Conservation (phyloP, 30 jellyfish, hydroid and myxozoan species). For the Aurelia coerulea region DNA sequence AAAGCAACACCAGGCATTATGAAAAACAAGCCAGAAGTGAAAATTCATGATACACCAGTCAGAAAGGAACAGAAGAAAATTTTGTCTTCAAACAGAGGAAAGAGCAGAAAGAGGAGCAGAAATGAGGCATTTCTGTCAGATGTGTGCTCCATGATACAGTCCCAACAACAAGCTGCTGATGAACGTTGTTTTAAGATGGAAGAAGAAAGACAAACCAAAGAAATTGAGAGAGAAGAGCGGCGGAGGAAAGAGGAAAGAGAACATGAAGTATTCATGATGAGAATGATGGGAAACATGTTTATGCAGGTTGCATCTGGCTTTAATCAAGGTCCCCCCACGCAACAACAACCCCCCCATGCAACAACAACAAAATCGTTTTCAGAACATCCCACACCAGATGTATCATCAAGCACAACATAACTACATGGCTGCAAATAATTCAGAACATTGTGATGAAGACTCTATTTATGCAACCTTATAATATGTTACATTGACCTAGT, state of each 20-base stretch:
- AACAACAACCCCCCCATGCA: too few relatives aligned
- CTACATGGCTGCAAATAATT: too few relatives aligned
- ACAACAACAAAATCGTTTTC: too few relatives aligned
- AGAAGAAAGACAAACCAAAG: conserved; percentile 6
- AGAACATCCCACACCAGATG: too few relatives aligned
- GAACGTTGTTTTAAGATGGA: conserved; percentile 41
- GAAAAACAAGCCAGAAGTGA: conserved; percentile 1
- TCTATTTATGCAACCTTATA: too few relatives aligned
- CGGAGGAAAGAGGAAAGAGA: conserved; percentile 42
- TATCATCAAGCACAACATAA: too few relatives aligned
- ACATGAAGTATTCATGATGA: conserved; percentile 47
- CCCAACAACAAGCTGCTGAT: conserved; percentile 46
- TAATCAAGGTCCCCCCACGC: not conserved
- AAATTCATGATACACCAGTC: not conserved
- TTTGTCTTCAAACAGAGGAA: not conserved
- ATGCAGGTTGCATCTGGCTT: not conserved
- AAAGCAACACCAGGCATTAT: not conserved
- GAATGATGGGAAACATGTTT: conserved; percentile 61
- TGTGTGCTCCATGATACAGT: conserved; percentile 8
- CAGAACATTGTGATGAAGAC: too few relatives aligned
- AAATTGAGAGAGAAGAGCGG: not conserved
- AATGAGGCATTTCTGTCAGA: conserved; percentile 19
- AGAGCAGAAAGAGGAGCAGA: conserved; percentile 52
- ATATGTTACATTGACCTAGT: too few relatives aligned
- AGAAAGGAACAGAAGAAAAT: not conserved